Evolutionary conservation across 2,888 invertebrate species (phyloP).

Genomic region (Molorchus minor): DNA sequence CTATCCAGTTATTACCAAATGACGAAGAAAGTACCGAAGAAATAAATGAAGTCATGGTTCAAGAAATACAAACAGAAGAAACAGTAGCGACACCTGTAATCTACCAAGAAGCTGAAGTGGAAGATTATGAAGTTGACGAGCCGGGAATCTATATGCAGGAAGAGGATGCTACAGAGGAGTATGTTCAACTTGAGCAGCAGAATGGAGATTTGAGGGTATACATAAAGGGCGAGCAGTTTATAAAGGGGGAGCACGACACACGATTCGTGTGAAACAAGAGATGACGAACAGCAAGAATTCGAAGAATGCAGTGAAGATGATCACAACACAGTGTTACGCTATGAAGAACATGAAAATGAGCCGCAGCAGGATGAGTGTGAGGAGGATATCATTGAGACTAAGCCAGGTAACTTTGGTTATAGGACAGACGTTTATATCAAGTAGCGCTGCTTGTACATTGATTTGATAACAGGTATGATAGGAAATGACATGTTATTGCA

Average conservation of each 20-base stretch:
- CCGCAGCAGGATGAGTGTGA: conserved; percentile 15
- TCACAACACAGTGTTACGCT: conserved; percentile 18
- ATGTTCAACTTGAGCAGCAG: not conserved
- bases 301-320: no score
- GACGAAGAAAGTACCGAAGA: conserved; percentile 34
- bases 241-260: not conserved
- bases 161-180: conserved; percentile 1
- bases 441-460: no score
- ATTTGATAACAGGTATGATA: no score
- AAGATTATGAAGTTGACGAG: conserved; percentile 10
- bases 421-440: no score
- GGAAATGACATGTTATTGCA: no score
- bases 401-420: conserved; percentile 43
- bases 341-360: conserved; percentile 3
- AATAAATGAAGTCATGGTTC: conserved; percentile 11
- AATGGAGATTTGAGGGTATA: not conserved
- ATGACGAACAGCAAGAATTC: conserved; percentile 8
- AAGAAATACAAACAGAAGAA: conserved; percentile 9
- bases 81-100: conserved; percentile 6
- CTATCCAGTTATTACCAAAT: conserved; percentile 55
- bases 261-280: not conserved
- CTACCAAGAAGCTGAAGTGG: not conserved
- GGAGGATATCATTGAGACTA: conserved; percentile 34
- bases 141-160: not conserved
- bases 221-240: conserved; percentile 8